These are phyloP conservation scores for Sinelater perroti DNA, from an alignment of 2,888 invertebrate species.

Conservation along the genomic window DNA sequence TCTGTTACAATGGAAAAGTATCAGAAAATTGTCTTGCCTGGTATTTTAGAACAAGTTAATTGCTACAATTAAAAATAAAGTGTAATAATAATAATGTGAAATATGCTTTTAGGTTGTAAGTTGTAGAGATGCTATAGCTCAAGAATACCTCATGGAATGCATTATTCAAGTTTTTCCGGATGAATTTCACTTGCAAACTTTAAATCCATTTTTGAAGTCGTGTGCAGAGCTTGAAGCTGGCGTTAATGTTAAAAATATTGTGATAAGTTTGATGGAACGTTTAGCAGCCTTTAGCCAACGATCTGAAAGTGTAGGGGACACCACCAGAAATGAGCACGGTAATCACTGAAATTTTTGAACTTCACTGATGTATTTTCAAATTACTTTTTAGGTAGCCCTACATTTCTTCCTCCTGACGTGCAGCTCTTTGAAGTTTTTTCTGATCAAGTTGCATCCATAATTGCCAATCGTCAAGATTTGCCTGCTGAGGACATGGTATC, in stretches of 20 bases:
- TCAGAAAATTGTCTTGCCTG: slow-evolving; percentile 89
- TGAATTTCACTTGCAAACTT: slow-evolving; percentile 96
- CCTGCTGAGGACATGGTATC: slow-evolving; percentile 95
- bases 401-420: slow-evolving; percentile 68
- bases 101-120: slow-evolving; percentile 76
- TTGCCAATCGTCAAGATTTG: slow-evolving; percentile 93
- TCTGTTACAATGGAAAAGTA: slow-evolving; percentile 92
- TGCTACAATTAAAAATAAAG: not conserved
- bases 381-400: slow-evolving; percentile 6
- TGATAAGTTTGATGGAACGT: slow-evolving; percentile 94
- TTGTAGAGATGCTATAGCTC: slow-evolving; percentile 97
- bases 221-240: slow-evolving; percentile 95
- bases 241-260: slow-evolving; percentile 98
- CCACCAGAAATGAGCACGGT: slow-evolving; percentile 32
- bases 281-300: slow-evolving; percentile 86
- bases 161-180: slow-evolving; percentile 99
- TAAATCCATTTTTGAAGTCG: slow-evolving; percentile 94
- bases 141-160: slow-evolving; percentile 99
- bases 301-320: slow-evolving; percentile 65
- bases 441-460: slow-evolving; percentile 94
- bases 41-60: slow-evolving; percentile 87
- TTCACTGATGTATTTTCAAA: no score
- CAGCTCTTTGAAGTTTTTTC: slow-evolving; percentile 98
- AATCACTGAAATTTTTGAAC: not conserved
- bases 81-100: not conserved